These are phyloP conservation scores for Sylvilagus floridanus DNA, from an alignment of 2,797 vertebrate species.

Conservation along the genomic window DNA sequence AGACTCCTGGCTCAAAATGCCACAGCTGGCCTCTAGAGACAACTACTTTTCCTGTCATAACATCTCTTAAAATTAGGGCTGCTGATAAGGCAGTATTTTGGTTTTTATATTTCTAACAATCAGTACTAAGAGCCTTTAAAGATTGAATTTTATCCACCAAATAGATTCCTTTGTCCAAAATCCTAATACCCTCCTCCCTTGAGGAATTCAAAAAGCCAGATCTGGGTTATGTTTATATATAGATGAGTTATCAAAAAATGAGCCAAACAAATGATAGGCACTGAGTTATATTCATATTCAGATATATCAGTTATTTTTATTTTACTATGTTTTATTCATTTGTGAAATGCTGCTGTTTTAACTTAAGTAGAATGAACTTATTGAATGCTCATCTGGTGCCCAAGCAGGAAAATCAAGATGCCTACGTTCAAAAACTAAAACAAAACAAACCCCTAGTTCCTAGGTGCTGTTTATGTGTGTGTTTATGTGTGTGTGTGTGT, in stretches of 20 bases:
- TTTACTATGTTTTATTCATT: constrained; percentile 37
- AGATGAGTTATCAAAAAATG: constrained; percentile 47
- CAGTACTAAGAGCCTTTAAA: constrained; percentile 49
- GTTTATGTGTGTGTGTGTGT: too few species aligned
- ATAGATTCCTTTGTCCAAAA: constrained; percentile 3
- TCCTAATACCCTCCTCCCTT: not conserved
- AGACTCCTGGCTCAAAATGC: constrained; percentile 67
- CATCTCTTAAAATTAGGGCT: not conserved
- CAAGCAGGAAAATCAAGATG: constrained; percentile 43
- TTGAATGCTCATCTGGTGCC: constrained; percentile 25
- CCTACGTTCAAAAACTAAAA: not conserved
- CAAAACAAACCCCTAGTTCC: not conserved
- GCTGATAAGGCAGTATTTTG: constrained; percentile 47
- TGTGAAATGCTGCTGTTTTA: constrained; percentile 49
- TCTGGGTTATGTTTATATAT: constrained; percentile 11
- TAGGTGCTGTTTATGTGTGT: not conserved
- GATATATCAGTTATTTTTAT: constrained; percentile 23
- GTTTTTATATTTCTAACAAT: constrained; percentile 53
- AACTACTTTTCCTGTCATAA: not conserved
- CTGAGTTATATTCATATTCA: constrained; percentile 16
- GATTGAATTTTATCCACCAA: constrained; percentile 49
- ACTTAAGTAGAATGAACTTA: constrained; percentile 57
- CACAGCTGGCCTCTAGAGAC: constrained; percentile 56
- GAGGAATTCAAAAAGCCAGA: constrained; percentile 42
- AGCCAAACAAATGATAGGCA: not conserved